Evolutionary conservation across 2,113 vertebrate genomes (phyloP).

Genomic region (Tricholaema leucomelas): DNA sequence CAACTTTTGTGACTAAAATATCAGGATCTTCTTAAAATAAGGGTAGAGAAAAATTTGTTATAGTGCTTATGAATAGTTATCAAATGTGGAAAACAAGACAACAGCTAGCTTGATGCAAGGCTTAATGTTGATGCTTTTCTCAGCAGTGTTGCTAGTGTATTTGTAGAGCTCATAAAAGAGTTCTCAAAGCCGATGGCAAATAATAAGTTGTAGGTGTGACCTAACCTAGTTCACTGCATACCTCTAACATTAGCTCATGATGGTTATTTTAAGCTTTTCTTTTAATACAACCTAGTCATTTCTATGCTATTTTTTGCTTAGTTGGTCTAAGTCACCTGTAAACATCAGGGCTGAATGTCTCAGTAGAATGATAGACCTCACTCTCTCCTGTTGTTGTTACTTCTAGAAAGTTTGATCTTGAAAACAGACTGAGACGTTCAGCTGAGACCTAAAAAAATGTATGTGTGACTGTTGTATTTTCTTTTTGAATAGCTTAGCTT

Average conservation of each 20-base stretch:
- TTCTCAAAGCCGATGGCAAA: background rate
- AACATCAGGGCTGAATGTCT: background rate
- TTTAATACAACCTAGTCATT: constrained; percentile 61
- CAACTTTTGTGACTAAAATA: background rate
- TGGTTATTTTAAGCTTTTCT: constrained; percentile 46
- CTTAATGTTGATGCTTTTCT: constrained; percentile 6
- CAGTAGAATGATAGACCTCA: background rate
- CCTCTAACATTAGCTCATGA: constrained; percentile 28
- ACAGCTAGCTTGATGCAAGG: background rate
- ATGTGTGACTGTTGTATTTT: background rate
- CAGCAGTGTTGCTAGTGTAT: background rate
- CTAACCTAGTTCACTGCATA: constrained; percentile 7
- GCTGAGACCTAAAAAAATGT: background rate
- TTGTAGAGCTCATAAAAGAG: constrained; percentile 21
- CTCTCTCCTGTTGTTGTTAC: background rate
- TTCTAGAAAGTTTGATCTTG: constrained; percentile 14
- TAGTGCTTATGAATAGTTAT: background rate
- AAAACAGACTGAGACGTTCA: background rate
- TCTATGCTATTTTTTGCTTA: constrained; percentile 50
- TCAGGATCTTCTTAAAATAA: background rate
- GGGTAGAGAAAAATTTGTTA: background rate
- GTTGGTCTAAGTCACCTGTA: constrained; percentile 22
- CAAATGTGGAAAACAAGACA: background rate
- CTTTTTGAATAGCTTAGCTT: background rate
- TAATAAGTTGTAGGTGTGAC: background rate